Evolutionary conservation across 1,140 invertebrate genomes (phyloP), one percentile per base, ranked within the genome.

Genomic region (Leptoteleia sp.): DNA sequence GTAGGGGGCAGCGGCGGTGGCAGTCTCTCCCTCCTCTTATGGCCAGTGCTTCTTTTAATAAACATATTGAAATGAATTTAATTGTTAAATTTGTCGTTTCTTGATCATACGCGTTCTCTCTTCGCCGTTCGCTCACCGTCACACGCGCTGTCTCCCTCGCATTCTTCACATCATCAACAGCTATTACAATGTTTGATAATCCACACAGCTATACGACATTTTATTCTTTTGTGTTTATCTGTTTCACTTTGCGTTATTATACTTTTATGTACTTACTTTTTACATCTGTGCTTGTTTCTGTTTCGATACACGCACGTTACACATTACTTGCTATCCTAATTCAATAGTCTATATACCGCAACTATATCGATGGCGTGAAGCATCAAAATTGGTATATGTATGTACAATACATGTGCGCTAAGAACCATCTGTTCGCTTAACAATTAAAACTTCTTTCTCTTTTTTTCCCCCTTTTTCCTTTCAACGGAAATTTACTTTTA

Each of bases 331-430:
- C 82, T 83, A 65, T 72, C 70, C 76, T 83, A 83, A 79, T 80
- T 65, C 45, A 67, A 15, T 85, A 82, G 45, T 67, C 78, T 83
- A 83, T 80, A 40, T 77, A 83, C 55, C 75, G 79, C 78, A 84
- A 64, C 79, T 79, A 72, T 25, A 54, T 54, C 54, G 42, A 78
- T 79, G 79, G 75, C 73, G 64, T 82, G 68, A 85, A 86, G 83
- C 84, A 81, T 83, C 62, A 55, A 83, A 82, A 79, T 3, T 25
- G 22, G 22, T 25, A 25, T 25, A 6, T 42, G 81, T 85, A 85
- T 84, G 76, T 85, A 86, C 82, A 85, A 82, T 62, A 78, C 79
- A 85, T 82, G 82, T 82, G 64, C 72, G 43, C 48, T 68, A 76
- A 42, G 9, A 17, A 48, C 17, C 13, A 29, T 12, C 17, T 40